Evolutionary conservation across 2,888 invertebrate species (phyloP).

Genomic region (Phytoseiulus persimilis): DNA sequence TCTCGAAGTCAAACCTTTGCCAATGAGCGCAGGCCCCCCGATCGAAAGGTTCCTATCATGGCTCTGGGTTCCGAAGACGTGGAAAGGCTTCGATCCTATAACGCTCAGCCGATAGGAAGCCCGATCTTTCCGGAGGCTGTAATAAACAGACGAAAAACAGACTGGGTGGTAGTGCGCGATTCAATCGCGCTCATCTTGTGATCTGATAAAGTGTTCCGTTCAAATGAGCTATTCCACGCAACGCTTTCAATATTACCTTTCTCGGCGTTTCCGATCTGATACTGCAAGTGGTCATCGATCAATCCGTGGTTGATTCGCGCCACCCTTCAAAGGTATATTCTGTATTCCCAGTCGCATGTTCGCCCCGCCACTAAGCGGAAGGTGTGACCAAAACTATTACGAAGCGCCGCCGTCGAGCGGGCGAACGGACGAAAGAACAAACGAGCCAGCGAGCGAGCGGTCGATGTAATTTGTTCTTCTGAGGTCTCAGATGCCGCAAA

Average conservation of each 20-base stretch:
- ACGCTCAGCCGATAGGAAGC: no score
- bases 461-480: neutral
- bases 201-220: no score
- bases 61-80: no score
- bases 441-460: neutral
- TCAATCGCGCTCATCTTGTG: no score
- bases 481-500: neutral
- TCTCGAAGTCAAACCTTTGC: no score
- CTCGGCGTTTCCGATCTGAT: neutral
- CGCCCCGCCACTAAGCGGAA: neutral
- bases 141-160: no score
- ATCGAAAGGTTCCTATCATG: no score
- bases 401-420: neutral
- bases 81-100: no score
- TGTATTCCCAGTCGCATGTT: neutral
- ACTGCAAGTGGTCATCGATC: neutral
- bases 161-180: no score
- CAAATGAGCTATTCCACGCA: neutral
- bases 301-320: neutral
- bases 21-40: no score
- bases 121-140: no score
- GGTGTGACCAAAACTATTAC: slow-evolving; percentile 5
- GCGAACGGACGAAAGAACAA: neutral
- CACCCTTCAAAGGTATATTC: neutral
- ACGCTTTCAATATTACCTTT: neutral